Evolutionary conservation across 2,888 invertebrate species (phyloP).

Genomic region (Boloria selene): DNA sequence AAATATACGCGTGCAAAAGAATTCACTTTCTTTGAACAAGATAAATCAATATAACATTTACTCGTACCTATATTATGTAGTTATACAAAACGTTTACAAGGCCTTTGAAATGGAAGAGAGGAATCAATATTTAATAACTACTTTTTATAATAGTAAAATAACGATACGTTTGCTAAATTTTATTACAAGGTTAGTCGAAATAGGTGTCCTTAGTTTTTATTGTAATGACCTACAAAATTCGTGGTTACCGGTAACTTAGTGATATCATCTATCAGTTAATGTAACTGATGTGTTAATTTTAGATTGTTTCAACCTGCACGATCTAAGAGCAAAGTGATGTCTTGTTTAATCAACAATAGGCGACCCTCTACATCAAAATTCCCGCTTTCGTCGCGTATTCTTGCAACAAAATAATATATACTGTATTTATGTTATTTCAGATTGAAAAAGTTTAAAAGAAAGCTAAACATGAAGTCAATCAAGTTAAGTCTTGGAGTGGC

Average conservation of each 20-base stretch:
- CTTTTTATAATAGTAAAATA: slow-evolving; percentile 39
- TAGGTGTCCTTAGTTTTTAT: slow-evolving; percentile 27
- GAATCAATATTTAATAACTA: slow-evolving; percentile 29
- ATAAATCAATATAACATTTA: not conserved
- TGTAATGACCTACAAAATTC: slow-evolving; percentile 31
- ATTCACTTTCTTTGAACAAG: slow-evolving; percentile 1
- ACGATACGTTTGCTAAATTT: slow-evolving; percentile 48
- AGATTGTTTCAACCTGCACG: slow-evolving; percentile 6
- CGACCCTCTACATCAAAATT: too few relatives aligned
- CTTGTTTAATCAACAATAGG: not conserved
- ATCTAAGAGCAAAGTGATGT: not conserved
- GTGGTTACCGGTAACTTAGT: slow-evolving; percentile 27
- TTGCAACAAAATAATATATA: too few relatives aligned
- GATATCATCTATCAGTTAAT: slow-evolving; percentile 25
- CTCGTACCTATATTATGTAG: not conserved
- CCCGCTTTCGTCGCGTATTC: too few relatives aligned
- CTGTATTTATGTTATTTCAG: slow-evolving; percentile 54
- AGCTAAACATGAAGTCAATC: slow-evolving; percentile 52
- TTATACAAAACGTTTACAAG: not conserved
- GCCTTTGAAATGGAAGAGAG: slow-evolving; percentile 13
- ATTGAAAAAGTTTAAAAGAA: slow-evolving; percentile 52
- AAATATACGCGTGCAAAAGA: slow-evolving; percentile 5
- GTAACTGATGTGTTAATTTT: slow-evolving; percentile 10
- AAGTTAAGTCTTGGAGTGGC: slow-evolving; percentile 49
- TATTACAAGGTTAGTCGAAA: slow-evolving; percentile 49